Conservation (phyloP, 2,113 vertebrate species). For the Psettodes erumei region DNA sequence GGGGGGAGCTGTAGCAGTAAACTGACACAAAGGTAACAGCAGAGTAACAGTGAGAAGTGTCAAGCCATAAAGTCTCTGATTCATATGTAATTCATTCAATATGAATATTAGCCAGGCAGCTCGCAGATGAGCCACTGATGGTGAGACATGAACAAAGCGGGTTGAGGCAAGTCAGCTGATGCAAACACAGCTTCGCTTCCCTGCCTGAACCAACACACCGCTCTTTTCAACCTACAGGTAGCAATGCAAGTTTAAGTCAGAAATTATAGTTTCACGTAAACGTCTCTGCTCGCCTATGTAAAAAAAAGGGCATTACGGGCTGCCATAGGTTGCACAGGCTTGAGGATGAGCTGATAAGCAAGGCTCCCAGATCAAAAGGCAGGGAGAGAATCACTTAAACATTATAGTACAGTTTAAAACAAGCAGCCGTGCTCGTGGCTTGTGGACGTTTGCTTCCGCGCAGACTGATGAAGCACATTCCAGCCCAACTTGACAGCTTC, state of each 20-base stretch:
- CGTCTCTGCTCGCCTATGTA: not conserved
- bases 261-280: not conserved
- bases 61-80: not conserved
- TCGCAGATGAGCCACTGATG: not conserved
- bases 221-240: conserved; percentile 4
- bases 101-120: not conserved
- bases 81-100: not conserved
- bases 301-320: not conserved
- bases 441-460: not conserved
- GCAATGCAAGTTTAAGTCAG: not conserved
- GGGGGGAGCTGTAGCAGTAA: not conserved
- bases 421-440: not conserved
- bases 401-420: not conserved
- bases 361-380: not conserved
- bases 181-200: not conserved
- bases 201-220: not conserved
- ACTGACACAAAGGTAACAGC: not conserved
- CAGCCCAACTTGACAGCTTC: not conserved
- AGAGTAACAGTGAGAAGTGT: not conserved
- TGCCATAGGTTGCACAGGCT: not conserved
- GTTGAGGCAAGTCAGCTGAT: not conserved
- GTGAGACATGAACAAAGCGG: conserved; percentile 7
- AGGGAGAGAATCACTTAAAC: not conserved
- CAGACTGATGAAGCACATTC: not conserved
- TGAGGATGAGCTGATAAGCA: not conserved